Evolutionary conservation across 1,140 invertebrate genomes (phyloP).

Genomic region (Caerostris darwini): DNA sequence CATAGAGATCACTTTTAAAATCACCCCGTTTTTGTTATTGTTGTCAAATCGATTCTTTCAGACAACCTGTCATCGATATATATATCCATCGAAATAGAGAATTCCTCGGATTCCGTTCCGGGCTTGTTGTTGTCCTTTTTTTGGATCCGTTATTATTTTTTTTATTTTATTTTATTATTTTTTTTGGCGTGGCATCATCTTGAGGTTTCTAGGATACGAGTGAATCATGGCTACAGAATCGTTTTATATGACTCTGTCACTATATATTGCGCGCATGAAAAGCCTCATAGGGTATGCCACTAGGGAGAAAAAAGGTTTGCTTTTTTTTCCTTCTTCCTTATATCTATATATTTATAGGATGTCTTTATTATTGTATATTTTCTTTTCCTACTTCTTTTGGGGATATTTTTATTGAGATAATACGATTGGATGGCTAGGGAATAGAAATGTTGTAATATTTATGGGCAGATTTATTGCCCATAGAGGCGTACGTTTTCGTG

Average conservation of each 20-base stretch:
- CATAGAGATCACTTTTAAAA: constrained; percentile 77
- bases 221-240: constrained; percentile 71
- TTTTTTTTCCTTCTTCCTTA: constrained; percentile 17
- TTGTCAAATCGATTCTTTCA: constrained; percentile 73
- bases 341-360: constrained; percentile 1
- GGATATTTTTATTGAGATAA: constrained; percentile 68
- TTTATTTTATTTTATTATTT: constrained; percentile 24
- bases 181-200: constrained; percentile 57
- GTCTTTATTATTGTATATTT: constrained; percentile 4
- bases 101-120: constrained; percentile 60
- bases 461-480: constrained; percentile 74
- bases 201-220: constrained; percentile 70
- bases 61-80: constrained; percentile 76
- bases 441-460: constrained; percentile 74
- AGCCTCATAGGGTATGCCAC: constrained; percentile 40
- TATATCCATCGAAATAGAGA: constrained; percentile 58
- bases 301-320: constrained; percentile 22
- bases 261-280: constrained; percentile 66
- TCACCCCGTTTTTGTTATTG: constrained; percentile 75
- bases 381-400: constrained; percentile 1
- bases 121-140: constrained; percentile 44
- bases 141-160: constrained; percentile 23
- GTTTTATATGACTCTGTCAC: constrained; percentile 76
- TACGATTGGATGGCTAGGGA: constrained; percentile 70
- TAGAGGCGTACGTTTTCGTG: constrained; percentile 44